A percentile compares a stretch with the other conserved stretches of the same genome.
These are phyloP conservation scores for Corythaixoides concolor DNA, from an alignment of 2,113 vertebrate species.

Conservation along the genomic window DNA sequence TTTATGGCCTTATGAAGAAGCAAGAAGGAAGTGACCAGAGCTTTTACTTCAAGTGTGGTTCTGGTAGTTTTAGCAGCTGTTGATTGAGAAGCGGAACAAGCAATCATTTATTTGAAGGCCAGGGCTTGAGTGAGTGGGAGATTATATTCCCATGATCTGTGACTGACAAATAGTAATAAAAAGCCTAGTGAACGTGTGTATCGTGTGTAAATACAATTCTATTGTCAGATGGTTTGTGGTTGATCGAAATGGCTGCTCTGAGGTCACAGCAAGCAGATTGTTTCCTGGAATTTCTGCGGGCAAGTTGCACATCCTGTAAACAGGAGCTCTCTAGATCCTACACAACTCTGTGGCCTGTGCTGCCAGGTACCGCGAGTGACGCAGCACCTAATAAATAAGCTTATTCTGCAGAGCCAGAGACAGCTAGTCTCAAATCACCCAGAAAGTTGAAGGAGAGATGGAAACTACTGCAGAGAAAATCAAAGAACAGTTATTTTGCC, in stretches of 20 bases:
- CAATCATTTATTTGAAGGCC: not conserved
- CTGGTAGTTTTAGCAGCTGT: constrained; percentile 12
- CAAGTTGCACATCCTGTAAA: constrained; percentile 38
- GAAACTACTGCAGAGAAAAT: not conserved
- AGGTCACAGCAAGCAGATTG: constrained; percentile 8
- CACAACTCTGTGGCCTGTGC: not conserved
- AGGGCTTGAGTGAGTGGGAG: not conserved
- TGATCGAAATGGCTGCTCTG: constrained; percentile 4
- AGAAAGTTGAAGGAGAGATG: not conserved
- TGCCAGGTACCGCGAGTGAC: not conserved
- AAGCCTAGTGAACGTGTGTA: not conserved
- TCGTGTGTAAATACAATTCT: not conserved
- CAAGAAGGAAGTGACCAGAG: not conserved
- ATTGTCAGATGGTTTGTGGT: not conserved
- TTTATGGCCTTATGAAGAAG: not conserved
- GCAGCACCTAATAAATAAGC: not conserved
- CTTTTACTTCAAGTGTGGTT: not conserved
- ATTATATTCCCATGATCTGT: not conserved
- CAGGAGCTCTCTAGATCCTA: not conserved
- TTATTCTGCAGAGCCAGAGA: not conserved
- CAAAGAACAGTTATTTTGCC: not conserved
- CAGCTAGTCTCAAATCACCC: not conserved
- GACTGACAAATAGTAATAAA: not conserved
- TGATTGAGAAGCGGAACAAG: not conserved
- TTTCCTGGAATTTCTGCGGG: constrained; percentile 51